Evolutionary conservation across 2,113 vertebrate species (phyloP), one percentile per base, ranked within the genome.

Genomic region (Anolis carolinensis): DNA sequence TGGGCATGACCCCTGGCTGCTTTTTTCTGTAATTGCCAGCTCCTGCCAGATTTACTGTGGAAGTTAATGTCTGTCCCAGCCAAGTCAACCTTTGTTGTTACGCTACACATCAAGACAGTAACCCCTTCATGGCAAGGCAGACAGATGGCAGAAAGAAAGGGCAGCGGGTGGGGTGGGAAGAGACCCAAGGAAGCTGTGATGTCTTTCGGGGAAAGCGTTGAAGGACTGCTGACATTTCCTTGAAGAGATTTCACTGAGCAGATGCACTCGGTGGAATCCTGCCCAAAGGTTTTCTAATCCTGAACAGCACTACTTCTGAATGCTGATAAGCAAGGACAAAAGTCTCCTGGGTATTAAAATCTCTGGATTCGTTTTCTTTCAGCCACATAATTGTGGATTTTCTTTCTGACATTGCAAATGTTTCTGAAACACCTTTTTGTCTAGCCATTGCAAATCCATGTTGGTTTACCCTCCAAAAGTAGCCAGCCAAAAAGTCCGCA

Each of bases 21-120:
- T 94, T 95, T 95, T 67, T 94, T 94, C 93, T 91, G 86, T 94
- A 94, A 94, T 95, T 95, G 94, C 95, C 93, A 95, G 93, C 93
- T 95, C 91, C 93, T 95, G 95, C 93, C 93, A 95, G 94, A 95
- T 94, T 94, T 94, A 94, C 93, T 95, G 93, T 94, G 94, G 93
- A 95, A 95, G 92, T 95, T 94, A 94, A 93, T 92, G 93, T 95
- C 93, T 94, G 92, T 94, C 94, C 93, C 95, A 94, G 93, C 94
- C 95, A 94, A 94, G 91, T 90, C 93, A 93, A 91, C 82, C 91
- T 44, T 89, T 85, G 82, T 92, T 93, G 91, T 90, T 95, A 83
- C 72, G 93, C 90, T 90, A 90, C 65, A 68, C 92, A 94, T 7
- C 80, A 90, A 93, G 94, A 79, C 93, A 93, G 92, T 94, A 94